Evolutionary conservation across 1,140 invertebrate genomes (phyloP), one percentile per base, ranked within the genome.

Genomic region (Tetramorium alpestre): DNA sequence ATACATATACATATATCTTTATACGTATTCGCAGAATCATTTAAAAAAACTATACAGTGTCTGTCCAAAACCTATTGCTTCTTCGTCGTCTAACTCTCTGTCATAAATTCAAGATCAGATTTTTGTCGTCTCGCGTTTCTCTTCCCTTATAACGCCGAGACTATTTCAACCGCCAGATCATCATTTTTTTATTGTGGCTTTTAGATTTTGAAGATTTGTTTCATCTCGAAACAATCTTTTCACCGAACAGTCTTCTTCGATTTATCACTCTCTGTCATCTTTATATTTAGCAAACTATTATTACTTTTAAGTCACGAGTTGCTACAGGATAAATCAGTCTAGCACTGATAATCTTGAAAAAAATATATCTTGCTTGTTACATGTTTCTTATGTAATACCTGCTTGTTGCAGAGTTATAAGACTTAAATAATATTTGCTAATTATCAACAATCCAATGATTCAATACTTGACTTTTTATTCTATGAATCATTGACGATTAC

Each of bases 121-220:
- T 82, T 73, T 82, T 70, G 41, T 28, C 38, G 13, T 76, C 38
- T 76, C 38, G 13, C 16, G 3, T 33, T 0, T 56, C 75, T 84
- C 13, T 25, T 47, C 4, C 10, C 8, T 60, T 22, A 33, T 11
- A 22, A 73, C 2, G 16, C 47, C 38, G 22, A 77, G 18, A 56
- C 28, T 16, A 47, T 73, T 73, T 60, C 67, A 47, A 47, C 8
- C 18, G 18, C 13, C 7, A 54, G 10, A 47, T 41, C 4, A 33
- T 22, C 4, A 33, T 13, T 22, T 41, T 44, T 67, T 49, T 11
- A 69, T 25, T 25, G 56, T 18, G 16, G 2, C 5, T 51, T 10
- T 28, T 22, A 33, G 0, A 1, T 25, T 22, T 60, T 44, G 16
- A 44, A 73, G 44, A 22, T 22, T 22, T 22, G 22, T 22, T 16